Evolutionary conservation across 2,797 vertebrate genomes (phyloP).

Genomic region (Neoniphon sammara): DNA sequence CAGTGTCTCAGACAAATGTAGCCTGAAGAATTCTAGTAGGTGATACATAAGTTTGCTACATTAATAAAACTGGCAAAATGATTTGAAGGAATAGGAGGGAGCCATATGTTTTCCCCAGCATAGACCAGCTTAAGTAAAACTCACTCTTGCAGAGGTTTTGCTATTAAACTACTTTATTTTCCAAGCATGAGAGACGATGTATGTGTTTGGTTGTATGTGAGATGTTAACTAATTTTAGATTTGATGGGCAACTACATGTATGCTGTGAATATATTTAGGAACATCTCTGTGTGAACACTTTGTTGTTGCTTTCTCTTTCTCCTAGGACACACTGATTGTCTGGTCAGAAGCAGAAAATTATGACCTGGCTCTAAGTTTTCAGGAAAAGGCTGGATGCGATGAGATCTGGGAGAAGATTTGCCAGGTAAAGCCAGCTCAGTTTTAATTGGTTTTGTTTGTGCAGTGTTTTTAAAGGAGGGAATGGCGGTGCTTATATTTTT

Average conservation of each 20-base stretch:
- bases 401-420: slow-evolving; percentile 99
- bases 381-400: slow-evolving; percentile 99
- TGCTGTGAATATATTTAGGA: not conserved
- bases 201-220: not conserved
- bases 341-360: slow-evolving; percentile 99
- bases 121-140: not conserved
- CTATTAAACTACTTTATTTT: not conserved
- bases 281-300: not conserved
- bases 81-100: not conserved
- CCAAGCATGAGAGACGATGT: not conserved
- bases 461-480: not conserved
- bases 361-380: slow-evolving; percentile 98
- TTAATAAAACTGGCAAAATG: not conserved
- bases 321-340: slow-evolving; percentile 97
- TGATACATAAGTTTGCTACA: not conserved
- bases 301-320: slow-evolving; percentile 12
- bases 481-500: not conserved
- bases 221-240: not conserved
- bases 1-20: too few relatives aligned
- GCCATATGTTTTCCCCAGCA: not conserved
- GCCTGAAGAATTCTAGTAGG: too few relatives aligned
- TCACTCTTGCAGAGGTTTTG: not conserved
- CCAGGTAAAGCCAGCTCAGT: slow-evolving; percentile 84
- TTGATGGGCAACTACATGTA: not conserved
- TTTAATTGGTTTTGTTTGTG: not conserved